Base-by-base conservation (phyloP, 2,888 invertebrate species). In the Exocentrus adspersus region DNA sequence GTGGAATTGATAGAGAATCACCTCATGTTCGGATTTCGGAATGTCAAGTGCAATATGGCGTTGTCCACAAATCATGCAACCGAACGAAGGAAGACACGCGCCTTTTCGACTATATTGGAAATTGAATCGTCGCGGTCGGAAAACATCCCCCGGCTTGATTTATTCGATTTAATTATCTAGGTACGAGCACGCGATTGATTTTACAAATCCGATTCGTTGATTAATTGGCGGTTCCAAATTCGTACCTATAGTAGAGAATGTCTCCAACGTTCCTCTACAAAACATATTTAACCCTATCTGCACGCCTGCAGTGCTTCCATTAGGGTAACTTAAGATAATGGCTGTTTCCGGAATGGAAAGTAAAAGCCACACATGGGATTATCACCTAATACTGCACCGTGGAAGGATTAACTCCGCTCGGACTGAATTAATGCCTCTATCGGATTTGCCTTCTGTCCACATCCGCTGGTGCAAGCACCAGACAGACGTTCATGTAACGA, bases 301-400 rank as follows among this genome's bases (percentile, higher is more conserved):
- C 7, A 6, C 24, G 43, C 28, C 43, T 54, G 54, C 54, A 54
- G 1, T 28, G 54, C 19, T 43, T 43, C 43, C 43, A 28, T 54
- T 54, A 43, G 12, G 41, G 17, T 43, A 9, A 24, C 28, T 54
- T 43, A 53, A 53, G 53, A 37, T 43, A 54, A 54, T 28, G 24
- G 21, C 43, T 17, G n/a, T 43, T 54, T 43, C 54, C 16, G 24
- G 19, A 53, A 37, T 21, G 41, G 12, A 10, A 14, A 28, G 43
- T 30, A 42, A 54, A 54, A 54, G 24, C 54, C 43, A 43, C 54
- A 28, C 43, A 43, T 43, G 24, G 30, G 54, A 54, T 54, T 54
- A 54, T 54, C 54, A 54, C 54, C 54, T 43, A 43, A 54, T 43
- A 43, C 54, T 43, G 20, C 24, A 54, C 54, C 43, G 43, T 54